Conservation (phyloP, 64 coral and sea anemone genomes). For the Actinia tenebrosa region DNA sequence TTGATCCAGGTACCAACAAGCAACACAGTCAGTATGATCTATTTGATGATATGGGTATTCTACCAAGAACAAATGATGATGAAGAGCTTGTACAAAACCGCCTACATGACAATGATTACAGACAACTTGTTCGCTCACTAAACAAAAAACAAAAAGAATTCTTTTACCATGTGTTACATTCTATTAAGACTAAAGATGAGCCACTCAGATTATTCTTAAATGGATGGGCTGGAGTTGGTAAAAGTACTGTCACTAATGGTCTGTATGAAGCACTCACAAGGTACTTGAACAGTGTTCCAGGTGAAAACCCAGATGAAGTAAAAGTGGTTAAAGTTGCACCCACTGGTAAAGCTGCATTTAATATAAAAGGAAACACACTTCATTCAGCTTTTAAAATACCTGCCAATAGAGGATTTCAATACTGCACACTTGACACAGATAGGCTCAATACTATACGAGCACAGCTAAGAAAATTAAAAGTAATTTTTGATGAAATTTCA, state of each 20-base stretch:
- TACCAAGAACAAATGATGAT: constrained; percentile 29
- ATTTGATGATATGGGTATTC: constrained; percentile 40
- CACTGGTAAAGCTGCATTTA: constrained; percentile 36
- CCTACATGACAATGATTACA: constrained; percentile 23
- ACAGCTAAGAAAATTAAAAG: too few relatives aligned
- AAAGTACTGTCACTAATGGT: constrained; percentile 37
- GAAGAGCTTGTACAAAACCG: constrained; percentile 36
- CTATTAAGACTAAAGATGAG: constrained; percentile 26
- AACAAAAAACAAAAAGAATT: constrained; percentile 50
- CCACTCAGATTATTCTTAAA: constrained; percentile 31
- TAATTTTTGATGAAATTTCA: too few relatives aligned
- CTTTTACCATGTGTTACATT: constrained; percentile 47
- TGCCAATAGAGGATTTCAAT: constrained; percentile 27
- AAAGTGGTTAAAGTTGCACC: constrained; percentile 48
- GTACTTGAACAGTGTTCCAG: constrained; percentile 35
- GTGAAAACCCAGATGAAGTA: constrained; percentile 42
- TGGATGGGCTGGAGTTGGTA: constrained; percentile 40
- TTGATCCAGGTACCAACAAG: constrained; percentile 58
- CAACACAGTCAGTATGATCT: constrained; percentile 47
- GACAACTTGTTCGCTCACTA: constrained; percentile 19
- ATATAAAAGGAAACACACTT: constrained; percentile 49
- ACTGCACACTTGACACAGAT: too few relatives aligned
- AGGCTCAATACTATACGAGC: too few relatives aligned
- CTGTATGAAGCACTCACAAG: constrained; percentile 40
- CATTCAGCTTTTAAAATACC: constrained; percentile 39